Percentiles rank a stretch among this genome's conserved stretches.
Conservation (phyloP, 2,113 vertebrate species). For the Sylvietta virens region DNA sequence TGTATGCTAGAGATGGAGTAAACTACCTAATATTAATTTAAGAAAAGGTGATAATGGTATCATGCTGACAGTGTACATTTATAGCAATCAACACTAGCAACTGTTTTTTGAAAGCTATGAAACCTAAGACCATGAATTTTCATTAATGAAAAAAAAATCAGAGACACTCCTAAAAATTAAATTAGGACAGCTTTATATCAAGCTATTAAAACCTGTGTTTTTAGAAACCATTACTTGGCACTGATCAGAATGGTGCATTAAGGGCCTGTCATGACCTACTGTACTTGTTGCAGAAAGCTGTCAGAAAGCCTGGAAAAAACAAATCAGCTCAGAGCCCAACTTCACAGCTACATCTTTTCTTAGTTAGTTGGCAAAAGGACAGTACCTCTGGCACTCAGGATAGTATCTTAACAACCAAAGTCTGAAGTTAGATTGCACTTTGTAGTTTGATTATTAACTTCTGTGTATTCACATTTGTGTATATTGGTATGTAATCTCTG, state of each 20-base stretch:
- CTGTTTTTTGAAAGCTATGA: not conserved
- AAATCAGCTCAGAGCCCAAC: not conserved
- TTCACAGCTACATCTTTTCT: not conserved
- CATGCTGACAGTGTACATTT: constrained; percentile 19
- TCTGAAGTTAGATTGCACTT: not conserved
- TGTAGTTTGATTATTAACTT: not conserved
- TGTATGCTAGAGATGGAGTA: not conserved
- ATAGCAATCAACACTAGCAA: not conserved
- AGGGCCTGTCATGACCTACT: not conserved
- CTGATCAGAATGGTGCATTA: not conserved
- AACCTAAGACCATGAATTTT: not conserved
- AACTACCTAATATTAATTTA: constrained; percentile 34
- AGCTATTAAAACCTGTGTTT: not conserved
- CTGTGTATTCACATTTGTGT: not conserved
- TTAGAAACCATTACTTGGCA: not conserved
- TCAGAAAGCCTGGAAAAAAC: not conserved
- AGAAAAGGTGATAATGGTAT: constrained; percentile 15
- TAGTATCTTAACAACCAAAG: not conserved
- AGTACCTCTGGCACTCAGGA: not conserved
- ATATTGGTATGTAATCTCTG: not conserved
- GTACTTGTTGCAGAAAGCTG: not conserved
- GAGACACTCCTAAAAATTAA: not conserved
- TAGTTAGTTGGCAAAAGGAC: not conserved
- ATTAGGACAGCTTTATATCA: not conserved
- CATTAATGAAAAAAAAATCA: not conserved